These are phyloP conservation scores for Gracilinanus agilis DNA, from an alignment of 2,113 vertebrate genomes.

Conservation along the genomic window DNA sequence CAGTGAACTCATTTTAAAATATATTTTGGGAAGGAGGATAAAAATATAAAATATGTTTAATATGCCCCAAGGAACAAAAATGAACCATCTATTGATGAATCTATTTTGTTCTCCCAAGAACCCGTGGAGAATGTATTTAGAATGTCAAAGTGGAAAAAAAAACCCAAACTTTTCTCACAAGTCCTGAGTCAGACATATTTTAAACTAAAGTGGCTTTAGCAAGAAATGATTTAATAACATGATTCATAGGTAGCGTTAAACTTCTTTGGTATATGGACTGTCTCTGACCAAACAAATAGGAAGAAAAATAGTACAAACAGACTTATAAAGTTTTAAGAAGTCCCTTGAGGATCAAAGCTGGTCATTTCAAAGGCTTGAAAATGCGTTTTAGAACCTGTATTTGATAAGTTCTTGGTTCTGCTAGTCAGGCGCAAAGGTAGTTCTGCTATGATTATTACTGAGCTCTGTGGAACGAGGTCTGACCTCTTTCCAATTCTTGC, in stretches of 20 bases:
- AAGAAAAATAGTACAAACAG: slow-evolving; percentile 5
- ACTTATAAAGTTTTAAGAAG: not conserved
- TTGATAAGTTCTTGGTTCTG: not conserved
- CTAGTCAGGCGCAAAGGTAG: not conserved
- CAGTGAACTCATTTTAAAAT: slow-evolving; percentile 27
- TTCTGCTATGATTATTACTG: not conserved
- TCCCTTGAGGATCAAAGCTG: not conserved
- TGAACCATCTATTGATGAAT: slow-evolving; percentile 18
- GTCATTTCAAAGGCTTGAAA: not conserved
- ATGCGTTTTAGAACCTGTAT: not conserved
- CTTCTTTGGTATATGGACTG: not conserved
- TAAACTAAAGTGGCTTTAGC: slow-evolving; percentile 6
- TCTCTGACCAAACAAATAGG: slow-evolving; percentile 28
- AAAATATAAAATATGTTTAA: slow-evolving; percentile 28
- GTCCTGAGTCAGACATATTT: not conserved
- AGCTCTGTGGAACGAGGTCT: not conserved
- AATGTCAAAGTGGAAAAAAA: slow-evolving; percentile 10
- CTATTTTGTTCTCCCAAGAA: slow-evolving; percentile 41
- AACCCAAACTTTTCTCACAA: not conserved
- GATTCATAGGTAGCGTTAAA: not conserved
- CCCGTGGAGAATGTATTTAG: not conserved
- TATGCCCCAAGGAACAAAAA: slow-evolving; percentile 36
- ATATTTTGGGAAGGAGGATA: not conserved
- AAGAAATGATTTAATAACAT: slow-evolving; percentile 34
- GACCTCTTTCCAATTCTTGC: not conserved